These are phyloP conservation scores for human DNA, from an alignment of 2,113 vertebrate species.

Conservation along the genomic window DNA sequence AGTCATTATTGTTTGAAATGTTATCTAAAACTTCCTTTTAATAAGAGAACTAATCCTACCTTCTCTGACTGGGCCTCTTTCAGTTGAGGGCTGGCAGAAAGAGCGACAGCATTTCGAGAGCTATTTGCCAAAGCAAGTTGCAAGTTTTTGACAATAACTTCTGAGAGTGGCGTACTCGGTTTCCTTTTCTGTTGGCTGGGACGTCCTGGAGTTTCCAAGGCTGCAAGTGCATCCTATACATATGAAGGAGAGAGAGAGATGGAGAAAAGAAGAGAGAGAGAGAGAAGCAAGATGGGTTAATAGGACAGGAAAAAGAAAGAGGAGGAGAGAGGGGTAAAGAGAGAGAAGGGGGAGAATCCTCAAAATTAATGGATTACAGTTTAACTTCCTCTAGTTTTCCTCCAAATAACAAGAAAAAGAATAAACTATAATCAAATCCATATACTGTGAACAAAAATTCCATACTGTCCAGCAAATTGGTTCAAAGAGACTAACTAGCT, in stretches of 20 bases:
- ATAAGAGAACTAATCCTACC: slow-evolving; percentile 71
- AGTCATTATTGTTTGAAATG: background rate
- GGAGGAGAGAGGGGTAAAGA: background rate
- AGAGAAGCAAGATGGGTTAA: background rate
- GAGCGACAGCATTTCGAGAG: slow-evolving; percentile 79
- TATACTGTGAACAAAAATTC: background rate
- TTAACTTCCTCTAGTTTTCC: background rate
- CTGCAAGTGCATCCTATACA: slow-evolving; percentile 91
- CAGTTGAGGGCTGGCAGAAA: slow-evolving; percentile 91
- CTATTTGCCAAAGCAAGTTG: slow-evolving; percentile 94
- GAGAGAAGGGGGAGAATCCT: background rate
- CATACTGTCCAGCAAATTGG: background rate
- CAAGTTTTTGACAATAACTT: slow-evolving; percentile 92
- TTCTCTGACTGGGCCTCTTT: slow-evolving; percentile 54
- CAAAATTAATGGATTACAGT: background rate
- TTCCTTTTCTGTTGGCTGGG: slow-evolving; percentile 81
- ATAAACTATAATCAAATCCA: background rate
- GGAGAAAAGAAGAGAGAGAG: background rate
- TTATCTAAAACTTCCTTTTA: background rate
- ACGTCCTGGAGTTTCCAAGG: slow-evolving; percentile 90
- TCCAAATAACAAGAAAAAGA: background rate
- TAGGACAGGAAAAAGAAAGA: background rate
- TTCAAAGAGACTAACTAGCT: background rate
- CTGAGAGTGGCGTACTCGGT: slow-evolving; percentile 92
- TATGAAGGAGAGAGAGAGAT: background rate